phyloP scores from a whole-genome alignment of 2,888 invertebrate species.

The Anorthoa munda region DNA sequence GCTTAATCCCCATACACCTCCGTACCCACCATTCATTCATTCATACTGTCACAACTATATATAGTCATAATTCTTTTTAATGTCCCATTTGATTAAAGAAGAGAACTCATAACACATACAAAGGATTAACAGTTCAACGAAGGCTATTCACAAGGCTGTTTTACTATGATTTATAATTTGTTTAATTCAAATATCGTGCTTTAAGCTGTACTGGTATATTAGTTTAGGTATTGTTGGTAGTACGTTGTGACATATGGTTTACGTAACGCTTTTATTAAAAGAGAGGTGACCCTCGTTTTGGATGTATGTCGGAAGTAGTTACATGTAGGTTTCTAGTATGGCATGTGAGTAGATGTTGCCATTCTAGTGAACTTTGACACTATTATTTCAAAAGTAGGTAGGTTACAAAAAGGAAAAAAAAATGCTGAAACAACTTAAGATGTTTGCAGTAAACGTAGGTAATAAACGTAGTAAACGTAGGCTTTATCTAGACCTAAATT shows the following conservation, averaged over 20 bases:
- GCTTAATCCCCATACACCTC: slow-evolving; percentile 63
- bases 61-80: slow-evolving; percentile 89
- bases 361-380: too few relatives aligned
- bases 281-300: slow-evolving; percentile 49
- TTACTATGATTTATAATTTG: slow-evolving; percentile 86
- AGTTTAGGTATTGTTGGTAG: slow-evolving; percentile 55
- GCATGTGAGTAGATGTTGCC: not conserved
- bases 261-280: slow-evolving; percentile 60
- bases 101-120: slow-evolving; percentile 82
- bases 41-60: slow-evolving; percentile 86
- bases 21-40: slow-evolving; percentile 86
- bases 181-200: slow-evolving; percentile 87
- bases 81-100: slow-evolving; percentile 87
- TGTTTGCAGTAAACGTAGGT: not conserved
- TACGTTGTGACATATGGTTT: slow-evolving; percentile 58
- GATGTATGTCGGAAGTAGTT: not conserved
- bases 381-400: not conserved
- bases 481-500: not conserved
- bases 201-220: slow-evolving; percentile 65
- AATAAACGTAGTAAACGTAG: too few relatives aligned
- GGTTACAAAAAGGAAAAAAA: not conserved
- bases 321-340: not conserved
- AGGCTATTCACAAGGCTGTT: slow-evolving; percentile 88
- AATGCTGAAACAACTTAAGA: not conserved
- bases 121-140: slow-evolving; percentile 82